These are phyloP conservation scores for Xylophagus ater DNA, from an alignment of 2,888 invertebrate species.

Conservation along the genomic window DNA sequence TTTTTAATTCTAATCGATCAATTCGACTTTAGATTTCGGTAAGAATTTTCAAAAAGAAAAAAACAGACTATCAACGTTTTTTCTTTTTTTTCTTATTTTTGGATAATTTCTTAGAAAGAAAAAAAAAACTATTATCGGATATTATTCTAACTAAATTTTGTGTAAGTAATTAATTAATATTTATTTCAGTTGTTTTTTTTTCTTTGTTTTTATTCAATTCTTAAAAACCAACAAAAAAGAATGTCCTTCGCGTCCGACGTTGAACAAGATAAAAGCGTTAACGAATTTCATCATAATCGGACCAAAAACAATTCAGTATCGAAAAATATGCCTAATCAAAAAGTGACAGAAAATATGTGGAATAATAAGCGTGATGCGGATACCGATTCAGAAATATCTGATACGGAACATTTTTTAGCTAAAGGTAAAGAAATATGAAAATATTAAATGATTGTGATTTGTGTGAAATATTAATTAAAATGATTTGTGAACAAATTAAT, in stretches of 20 bases:
- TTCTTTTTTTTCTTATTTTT: background rate
- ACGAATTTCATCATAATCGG: slow-evolving; percentile 19
- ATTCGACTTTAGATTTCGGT: slow-evolving; percentile 14
- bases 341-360: slow-evolving; percentile 36
- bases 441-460: background rate
- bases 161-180: slow-evolving; percentile 1
- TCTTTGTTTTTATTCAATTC: background rate
- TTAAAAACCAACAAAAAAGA: background rate
- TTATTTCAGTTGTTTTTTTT: background rate
- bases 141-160: too few relatives aligned
- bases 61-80: too few relatives aligned
- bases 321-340: slow-evolving; percentile 30
- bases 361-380: slow-evolving; percentile 50
- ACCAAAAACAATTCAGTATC: slow-evolving; percentile 18
- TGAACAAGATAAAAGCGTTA: slow-evolving; percentile 34
- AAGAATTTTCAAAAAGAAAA: too few relatives aligned
- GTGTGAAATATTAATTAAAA: background rate
- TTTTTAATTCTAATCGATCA: slow-evolving; percentile 4
- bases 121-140: too few relatives aligned
- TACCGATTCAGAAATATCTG: slow-evolving; percentile 67
- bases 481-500: background rate
- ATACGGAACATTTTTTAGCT: slow-evolving; percentile 64
- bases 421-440: slow-evolving; percentile 42
- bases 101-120: too few relatives aligned
- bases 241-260: slow-evolving; percentile 38